A percentile compares a stretch with the other conserved stretches of the same genome.
These are phyloP conservation scores for Tetragonisca angustula DNA, from an alignment of 2,888 invertebrate species.

Conservation along the genomic window DNA sequence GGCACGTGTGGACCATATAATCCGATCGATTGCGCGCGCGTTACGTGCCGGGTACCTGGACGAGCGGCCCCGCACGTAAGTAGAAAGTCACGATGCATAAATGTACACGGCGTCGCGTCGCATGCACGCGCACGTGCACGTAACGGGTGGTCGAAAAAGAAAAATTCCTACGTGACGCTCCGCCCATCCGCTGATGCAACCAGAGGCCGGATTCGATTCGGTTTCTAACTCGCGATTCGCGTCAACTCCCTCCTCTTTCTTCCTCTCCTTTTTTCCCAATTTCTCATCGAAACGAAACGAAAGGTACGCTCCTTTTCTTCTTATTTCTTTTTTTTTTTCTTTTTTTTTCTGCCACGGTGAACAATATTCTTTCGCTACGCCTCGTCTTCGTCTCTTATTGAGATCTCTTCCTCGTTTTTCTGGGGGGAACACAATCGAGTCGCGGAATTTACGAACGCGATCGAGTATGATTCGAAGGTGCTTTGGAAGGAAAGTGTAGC, in stretches of 20 bases:
- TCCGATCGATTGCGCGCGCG: constrained; percentile 42
- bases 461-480: too few species aligned
- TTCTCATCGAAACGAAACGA: neutral
- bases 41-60: constrained; percentile 47
- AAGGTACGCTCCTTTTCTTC: too few species aligned
- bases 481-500: too few species aligned
- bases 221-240: constrained; percentile 2
- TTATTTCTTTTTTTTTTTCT: too few species aligned
- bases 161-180: constrained; percentile 53
- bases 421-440: too few species aligned
- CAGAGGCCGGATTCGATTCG: constrained; percentile 17
- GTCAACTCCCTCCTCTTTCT: neutral
- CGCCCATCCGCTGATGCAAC: constrained; percentile 49
- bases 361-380: too few species aligned
- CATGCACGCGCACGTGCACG: constrained; percentile 65
- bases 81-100: constrained; percentile 64
- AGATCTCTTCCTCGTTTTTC: too few species aligned
- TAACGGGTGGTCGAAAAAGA: constrained; percentile 53
- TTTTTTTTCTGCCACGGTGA: too few species aligned
- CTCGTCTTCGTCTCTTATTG: too few species aligned
- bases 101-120: constrained; percentile 40
- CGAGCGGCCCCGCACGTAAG: constrained; percentile 38
- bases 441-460: neutral
- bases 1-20: constrained; percentile 51
- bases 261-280: neutral